Conservation (phyloP, 2,888 invertebrate genomes). For the Leptinotarsa haldemani region DNA sequence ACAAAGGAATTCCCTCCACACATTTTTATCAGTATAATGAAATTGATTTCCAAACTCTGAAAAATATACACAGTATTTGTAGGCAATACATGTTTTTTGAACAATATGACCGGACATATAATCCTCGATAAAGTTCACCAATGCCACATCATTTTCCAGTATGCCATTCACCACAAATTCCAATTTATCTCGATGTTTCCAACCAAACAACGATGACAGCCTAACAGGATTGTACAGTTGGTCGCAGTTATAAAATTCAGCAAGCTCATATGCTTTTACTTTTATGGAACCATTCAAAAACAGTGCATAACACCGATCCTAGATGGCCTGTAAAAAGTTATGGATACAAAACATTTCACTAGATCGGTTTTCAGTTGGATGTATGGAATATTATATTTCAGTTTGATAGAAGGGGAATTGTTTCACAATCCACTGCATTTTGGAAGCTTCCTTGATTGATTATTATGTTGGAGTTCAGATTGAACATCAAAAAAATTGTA, state of each 20-base stretch:
- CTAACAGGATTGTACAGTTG: constrained; percentile 14
- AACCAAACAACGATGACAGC: constrained; percentile 13
- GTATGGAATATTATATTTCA: background rate
- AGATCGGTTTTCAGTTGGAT: background rate
- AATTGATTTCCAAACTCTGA: no score
- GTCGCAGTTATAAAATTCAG: constrained; percentile 26
- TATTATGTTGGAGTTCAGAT: no score
- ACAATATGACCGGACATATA: background rate
- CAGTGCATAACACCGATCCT: background rate
- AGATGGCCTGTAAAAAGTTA: background rate
- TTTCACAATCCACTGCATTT: background rate
- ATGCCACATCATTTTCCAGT: background rate
- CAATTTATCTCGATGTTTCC: constrained; percentile 17
- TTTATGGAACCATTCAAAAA: constrained; percentile 24
- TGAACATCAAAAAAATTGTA: no score
- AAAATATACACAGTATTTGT: no score
- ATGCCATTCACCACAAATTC: constrained; percentile 4
- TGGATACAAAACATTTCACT: background rate
- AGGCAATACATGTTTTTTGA: no score
- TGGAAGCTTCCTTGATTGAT: no score
- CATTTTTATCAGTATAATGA: no score
- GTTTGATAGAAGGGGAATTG: background rate
- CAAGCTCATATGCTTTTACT: constrained; percentile 21
- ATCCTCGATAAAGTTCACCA: background rate
- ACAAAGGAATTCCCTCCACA: no score